Percentiles rank a stretch among this genome's conserved stretches.
phyloP scores from a whole-genome alignment of 1,140 invertebrate species.

The Brachionus calyciflorus region DNA sequence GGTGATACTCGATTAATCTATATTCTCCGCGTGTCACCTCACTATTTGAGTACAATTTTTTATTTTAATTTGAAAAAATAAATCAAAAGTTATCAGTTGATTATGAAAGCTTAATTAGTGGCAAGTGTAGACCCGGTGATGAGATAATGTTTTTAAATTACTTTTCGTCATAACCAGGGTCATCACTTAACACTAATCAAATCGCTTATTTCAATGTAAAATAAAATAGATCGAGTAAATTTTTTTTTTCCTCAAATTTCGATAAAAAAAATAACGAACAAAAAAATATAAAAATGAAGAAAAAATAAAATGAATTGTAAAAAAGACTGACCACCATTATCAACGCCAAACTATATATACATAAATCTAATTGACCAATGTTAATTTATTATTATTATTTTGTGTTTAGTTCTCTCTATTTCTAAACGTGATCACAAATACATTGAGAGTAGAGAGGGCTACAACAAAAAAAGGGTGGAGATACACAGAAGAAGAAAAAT shows the following conservation, averaged over 20 bases:
- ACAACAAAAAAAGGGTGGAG: slow-evolving; percentile 32
- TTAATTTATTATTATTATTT: slow-evolving; percentile 30
- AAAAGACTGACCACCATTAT: slow-evolving; percentile 44
- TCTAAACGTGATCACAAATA: slow-evolving; percentile 21
- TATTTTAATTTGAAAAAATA: too few relatives aligned
- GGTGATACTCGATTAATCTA: slow-evolving; percentile 31
- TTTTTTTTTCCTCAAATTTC: too few relatives aligned
- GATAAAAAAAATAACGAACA: background rate
- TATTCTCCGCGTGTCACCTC: slow-evolving; percentile 33
- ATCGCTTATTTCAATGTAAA: background rate
- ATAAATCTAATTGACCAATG: slow-evolving; percentile 44
- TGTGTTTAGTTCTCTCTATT: too few relatives aligned
- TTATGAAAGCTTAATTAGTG: slow-evolving; percentile 39
- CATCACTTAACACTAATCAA: slow-evolving; percentile 45
- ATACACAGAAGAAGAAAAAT: background rate
- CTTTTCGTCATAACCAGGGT: slow-evolving; percentile 12
- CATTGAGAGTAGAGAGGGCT: background rate
- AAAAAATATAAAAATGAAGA: slow-evolving; percentile 5
- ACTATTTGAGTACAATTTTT: slow-evolving; percentile 29
- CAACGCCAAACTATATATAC: slow-evolving; percentile 40
- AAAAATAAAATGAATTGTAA: slow-evolving; percentile 22
- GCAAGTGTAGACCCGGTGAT: slow-evolving; percentile 48
- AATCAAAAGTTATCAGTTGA: too few relatives aligned
- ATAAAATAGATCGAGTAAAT: too few relatives aligned
- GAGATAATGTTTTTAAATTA: too few relatives aligned